Conservation (phyloP, 2,113 vertebrate genomes). For the Laticauda colubrina region DNA sequence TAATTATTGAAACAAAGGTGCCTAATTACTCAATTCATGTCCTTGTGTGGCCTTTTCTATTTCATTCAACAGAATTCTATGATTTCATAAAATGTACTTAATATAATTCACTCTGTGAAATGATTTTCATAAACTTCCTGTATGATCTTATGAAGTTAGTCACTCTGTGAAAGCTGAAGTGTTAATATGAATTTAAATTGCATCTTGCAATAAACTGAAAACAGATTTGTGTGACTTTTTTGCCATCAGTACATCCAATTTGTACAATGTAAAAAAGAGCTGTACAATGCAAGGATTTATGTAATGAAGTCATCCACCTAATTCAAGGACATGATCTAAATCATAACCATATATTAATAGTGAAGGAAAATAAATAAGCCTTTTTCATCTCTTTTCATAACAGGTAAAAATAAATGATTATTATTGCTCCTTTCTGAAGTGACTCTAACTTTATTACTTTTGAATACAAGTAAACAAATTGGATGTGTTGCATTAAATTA, state of each 20-base stretch:
- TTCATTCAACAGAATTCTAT: neutral
- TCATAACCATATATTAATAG: neutral
- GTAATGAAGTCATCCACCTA: neutral
- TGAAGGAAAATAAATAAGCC: constrained; percentile 6
- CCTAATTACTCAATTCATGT: neutral
- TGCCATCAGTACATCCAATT: neutral
- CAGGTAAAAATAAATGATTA: neutral
- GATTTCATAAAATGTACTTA: neutral
- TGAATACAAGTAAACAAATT: neutral
- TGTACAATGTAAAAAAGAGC: neutral
- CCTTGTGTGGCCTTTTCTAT: neutral
- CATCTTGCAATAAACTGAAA: neutral
- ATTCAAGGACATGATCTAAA: constrained; percentile 17
- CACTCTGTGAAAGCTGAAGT: neutral
- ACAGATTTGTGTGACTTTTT: neutral
- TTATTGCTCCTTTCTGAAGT: neutral
- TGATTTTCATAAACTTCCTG: neutral
- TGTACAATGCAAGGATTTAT: neutral
- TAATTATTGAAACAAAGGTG: neutral
- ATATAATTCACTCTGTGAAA: neutral
- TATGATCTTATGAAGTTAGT: neutral
- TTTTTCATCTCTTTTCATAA: neutral
- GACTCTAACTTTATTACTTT: neutral
- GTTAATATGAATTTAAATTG: neutral
- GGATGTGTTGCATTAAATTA: neutral